Conservation (phyloP, 2,888 invertebrate species). For the Mantis religiosa region DNA sequence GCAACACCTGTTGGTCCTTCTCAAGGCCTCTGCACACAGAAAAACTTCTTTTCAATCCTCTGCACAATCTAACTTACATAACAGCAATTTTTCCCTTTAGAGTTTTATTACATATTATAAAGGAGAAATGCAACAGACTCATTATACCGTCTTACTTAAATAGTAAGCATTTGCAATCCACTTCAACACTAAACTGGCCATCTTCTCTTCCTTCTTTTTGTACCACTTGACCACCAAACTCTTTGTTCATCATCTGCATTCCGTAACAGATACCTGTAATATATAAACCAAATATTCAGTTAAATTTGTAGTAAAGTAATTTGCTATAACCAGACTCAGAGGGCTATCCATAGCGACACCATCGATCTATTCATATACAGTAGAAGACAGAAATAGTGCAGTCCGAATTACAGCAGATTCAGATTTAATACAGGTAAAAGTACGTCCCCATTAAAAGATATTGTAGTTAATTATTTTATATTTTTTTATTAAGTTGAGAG, state of each 20-base stretch:
- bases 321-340: too few species aligned
- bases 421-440: too few species aligned
- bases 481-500: too few species aligned
- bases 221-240: constrained; percentile 88
- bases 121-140: neutral
- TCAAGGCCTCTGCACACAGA: constrained; percentile 69
- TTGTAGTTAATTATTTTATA: too few species aligned
- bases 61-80: neutral
- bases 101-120: neutral
- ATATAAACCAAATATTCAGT: constrained; percentile 10
- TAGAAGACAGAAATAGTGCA: too few species aligned
- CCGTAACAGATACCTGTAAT: constrained; percentile 93
- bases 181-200: constrained; percentile 84
- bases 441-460: too few species aligned
- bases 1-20: constrained; percentile 80
- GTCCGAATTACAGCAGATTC: too few species aligned
- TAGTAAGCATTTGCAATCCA: constrained; percentile 82
- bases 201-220: constrained; percentile 88
- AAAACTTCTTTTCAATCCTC: neutral
- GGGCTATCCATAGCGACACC: too few species aligned
- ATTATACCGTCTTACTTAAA: constrained; percentile 70
- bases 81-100: neutral
- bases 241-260: constrained; percentile 98
- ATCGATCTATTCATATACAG: too few species aligned
- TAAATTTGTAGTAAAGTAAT: too few species aligned